Percentiles rank a stretch among this genome's conserved stretches.
Conservation (phyloP, 2,888 invertebrate genomes). For the Pandemis corylana region DNA sequence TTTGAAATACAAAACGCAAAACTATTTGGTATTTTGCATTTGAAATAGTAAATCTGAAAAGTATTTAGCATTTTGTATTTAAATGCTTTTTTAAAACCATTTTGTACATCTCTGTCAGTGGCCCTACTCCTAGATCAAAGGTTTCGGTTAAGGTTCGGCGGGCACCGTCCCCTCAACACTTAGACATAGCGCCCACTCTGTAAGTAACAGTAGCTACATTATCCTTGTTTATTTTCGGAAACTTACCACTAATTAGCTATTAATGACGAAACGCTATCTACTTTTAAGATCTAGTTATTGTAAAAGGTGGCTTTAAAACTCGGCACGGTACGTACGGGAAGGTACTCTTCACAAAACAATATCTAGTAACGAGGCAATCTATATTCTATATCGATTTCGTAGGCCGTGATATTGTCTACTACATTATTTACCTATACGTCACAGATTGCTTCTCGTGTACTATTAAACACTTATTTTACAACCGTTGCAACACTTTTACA, state of each 20-base stretch:
- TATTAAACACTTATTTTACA: slow-evolving; percentile 12
- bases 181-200: background rate
- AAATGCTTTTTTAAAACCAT: too few relatives aligned
- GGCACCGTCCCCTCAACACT: background rate
- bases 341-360: slow-evolving; percentile 28
- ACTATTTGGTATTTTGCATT: too few relatives aligned
- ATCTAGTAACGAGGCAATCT: slow-evolving; percentile 32
- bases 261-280: slow-evolving; percentile 62
- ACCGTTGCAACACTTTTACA: slow-evolving; percentile 4
- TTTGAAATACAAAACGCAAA: too few relatives aligned
- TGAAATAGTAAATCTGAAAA: too few relatives aligned
- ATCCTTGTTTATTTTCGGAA: slow-evolving; percentile 57
- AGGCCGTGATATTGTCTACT: slow-evolving; percentile 74
- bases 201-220: background rate
- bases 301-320: slow-evolving; percentile 48
- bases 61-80: too few relatives aligned
- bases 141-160: background rate
- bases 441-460: slow-evolving; percentile 21
- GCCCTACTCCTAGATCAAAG: background rate
- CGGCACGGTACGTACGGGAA: slow-evolving; percentile 23
- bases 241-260: slow-evolving; percentile 67
- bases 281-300: slow-evolving; percentile 64
- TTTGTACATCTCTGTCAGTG: too few relatives aligned
- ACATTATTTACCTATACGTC: slow-evolving; percentile 43
- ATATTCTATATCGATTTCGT: slow-evolving; percentile 47